Conservation (phyloP, 2,797 vertebrate genomes). For the Botia almorhae region DNA sequence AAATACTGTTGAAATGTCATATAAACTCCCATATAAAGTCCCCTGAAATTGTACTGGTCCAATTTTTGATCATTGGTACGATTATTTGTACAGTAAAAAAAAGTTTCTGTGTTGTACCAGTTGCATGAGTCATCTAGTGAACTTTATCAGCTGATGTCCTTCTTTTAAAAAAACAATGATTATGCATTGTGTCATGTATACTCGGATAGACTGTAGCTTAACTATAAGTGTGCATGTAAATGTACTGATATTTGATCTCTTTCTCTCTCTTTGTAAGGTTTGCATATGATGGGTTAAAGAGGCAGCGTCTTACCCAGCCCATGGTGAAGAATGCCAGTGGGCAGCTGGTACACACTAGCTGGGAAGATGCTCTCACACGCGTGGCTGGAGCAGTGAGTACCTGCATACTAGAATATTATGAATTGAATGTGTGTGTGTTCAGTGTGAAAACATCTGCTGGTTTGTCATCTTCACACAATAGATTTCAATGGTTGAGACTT, state of each 20-base stretch:
- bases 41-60: background rate
- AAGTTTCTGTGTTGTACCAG: too few relatives aligned
- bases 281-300: slow-evolving; percentile 95
- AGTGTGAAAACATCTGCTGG: background rate
- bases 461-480: background rate
- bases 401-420: background rate
- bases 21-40: background rate
- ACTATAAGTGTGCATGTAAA: too few relatives aligned
- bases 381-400: slow-evolving; percentile 90
- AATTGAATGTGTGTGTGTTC: background rate
- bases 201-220: too few relatives aligned
- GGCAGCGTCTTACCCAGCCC: slow-evolving; percentile 92
- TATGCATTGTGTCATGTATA: too few relatives aligned
- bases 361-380: slow-evolving; percentile 90
- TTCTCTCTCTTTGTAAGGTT: slow-evolving; percentile 72
- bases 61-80: too few relatives aligned
- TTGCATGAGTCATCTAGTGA: too few relatives aligned
- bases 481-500: slow-evolving; percentile 35
- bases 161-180: too few relatives aligned
- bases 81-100: too few relatives aligned
- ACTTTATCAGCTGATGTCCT: too few relatives aligned
- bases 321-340: slow-evolving; percentile 90
- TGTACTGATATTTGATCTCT: background rate
- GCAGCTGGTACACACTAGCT: slow-evolving; percentile 84
- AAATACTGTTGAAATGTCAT: background rate